Percentiles rank a stretch among this genome's conserved stretches.
Evolutionary conservation across 2,888 invertebrate genomes (phyloP).

Genomic region (Coenonympha glycerion): DNA sequence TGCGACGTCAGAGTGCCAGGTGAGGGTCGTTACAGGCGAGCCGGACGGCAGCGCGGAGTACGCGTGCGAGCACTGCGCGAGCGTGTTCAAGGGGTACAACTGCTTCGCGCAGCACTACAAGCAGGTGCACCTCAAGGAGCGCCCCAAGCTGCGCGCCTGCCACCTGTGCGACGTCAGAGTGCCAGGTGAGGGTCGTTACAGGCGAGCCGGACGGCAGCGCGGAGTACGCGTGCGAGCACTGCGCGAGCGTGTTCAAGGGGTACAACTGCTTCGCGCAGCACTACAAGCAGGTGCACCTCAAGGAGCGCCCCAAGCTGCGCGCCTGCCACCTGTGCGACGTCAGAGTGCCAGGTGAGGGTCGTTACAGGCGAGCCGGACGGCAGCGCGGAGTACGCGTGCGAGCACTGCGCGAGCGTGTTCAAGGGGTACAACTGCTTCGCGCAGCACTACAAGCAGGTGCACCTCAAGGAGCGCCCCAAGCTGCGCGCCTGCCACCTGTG

Average conservation of each 20-base stretch:
- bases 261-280: constrained; percentile 44
- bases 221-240: constrained; percentile 37
- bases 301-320: constrained; percentile 37
- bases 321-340: constrained; percentile 45
- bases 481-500: constrained; percentile 44
- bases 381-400: constrained; percentile 33
- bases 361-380: constrained; percentile 21
- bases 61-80: constrained; percentile 39
- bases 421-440: constrained; percentile 39
- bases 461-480: constrained; percentile 40
- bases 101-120: constrained; percentile 45
- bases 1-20: constrained; percentile 34
- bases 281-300: constrained; percentile 44
- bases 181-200: constrained; percentile 27
- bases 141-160: constrained; percentile 41
- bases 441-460: constrained; percentile 45
- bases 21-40: neutral
- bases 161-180: constrained; percentile 42
- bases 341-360: constrained; percentile 33
- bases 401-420: constrained; percentile 36
- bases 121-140: constrained; percentile 42
- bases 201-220: constrained; percentile 20
- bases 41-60: constrained; percentile 21
- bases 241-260: constrained; percentile 36
- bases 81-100: constrained; percentile 37